Conservation (phyloP, 1,140 invertebrate genomes). For the Dendroctonus valens region DNA sequence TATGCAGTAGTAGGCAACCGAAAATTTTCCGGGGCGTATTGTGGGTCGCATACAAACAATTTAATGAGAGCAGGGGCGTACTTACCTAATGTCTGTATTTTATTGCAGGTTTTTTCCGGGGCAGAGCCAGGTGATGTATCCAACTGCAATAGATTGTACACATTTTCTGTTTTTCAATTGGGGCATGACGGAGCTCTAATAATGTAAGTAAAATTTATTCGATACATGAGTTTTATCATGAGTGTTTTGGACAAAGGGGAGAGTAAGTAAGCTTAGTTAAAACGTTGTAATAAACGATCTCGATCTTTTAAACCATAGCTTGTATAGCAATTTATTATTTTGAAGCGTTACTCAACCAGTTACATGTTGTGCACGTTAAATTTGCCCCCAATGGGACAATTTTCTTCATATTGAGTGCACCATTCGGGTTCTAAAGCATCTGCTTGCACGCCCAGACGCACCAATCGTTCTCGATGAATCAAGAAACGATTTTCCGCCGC, state of each 20-base stretch:
- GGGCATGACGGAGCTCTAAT: not conserved
- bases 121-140: slow-evolving; percentile 5
- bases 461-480: slow-evolving; percentile 66
- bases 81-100: not conserved
- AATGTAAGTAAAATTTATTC: not conserved
- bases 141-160: not conserved
- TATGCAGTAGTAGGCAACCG: too few species aligned
- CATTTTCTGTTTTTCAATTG: not conserved
- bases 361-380: slow-evolving; percentile 36
- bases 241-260: too few species aligned
- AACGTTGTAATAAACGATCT: too few species aligned
- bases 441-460: slow-evolving; percentile 64
- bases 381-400: slow-evolving; percentile 55
- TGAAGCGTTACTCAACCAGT: not conserved
- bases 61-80: too few species aligned
- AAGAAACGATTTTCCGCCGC: slow-evolving; percentile 69
- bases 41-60: too few species aligned
- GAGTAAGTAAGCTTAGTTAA: too few species aligned
- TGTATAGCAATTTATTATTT: too few species aligned
- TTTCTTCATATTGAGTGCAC: slow-evolving; percentile 76
- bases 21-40: too few species aligned
- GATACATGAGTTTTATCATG: too few species aligned
- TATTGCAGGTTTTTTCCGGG: slow-evolving; percentile 11
- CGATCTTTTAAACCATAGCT: too few species aligned
- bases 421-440: slow-evolving; percentile 77